Base-by-base conservation (phyloP, 53 echinoderm and acorn worm genomes). In the Holothuria scabra region DNA sequence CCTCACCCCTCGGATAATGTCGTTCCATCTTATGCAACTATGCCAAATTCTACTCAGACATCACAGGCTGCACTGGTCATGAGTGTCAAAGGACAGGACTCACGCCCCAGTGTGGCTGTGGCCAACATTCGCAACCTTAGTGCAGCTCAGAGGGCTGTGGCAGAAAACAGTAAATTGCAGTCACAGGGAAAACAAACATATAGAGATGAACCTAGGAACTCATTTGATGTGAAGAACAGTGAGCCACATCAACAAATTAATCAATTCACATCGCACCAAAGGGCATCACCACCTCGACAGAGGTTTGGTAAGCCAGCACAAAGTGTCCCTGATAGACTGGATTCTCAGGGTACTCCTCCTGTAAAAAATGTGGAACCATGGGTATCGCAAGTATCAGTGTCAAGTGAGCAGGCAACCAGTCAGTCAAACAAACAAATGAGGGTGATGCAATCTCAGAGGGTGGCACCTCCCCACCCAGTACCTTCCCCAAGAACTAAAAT, bases 401-500 rank as follows among this genome's bases (percentile, higher is more conserved):
- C 78, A 25, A 76, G 49, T 14, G 59, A 58, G 56, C 78, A 78
- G 30, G 14, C 78, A 19, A 14, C 78, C 25, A 64, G 25, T 64
- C 28, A 26, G 30, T 64, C 28, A 26, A 26, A 64, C 12, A 58
- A 55, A n/a, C 58, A 21, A 5, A 52, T 29, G 58, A 30, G 57
- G 78, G 58, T 32, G 7, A 70, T 58, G 68, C 89, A 52, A 49
- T 57, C 79, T 68, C 79, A 89, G 80, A 64, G 79, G 76, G 59
- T 67, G 89, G 30, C 76, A 74, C 72, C 83, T 64, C n/a, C 84
- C 78, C 60, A 89, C 60, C 67, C 89, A 48, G 31, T 56, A 55
- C 31, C 70, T 24, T 48, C 80, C 69, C 5, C 87, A 84, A 38
- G 80, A 74, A 44, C 28, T 56, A 52, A 63, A 74, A 31, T 19